Evolutionary conservation across 2,797 vertebrate species (phyloP).

Genomic region (Neopelma chrysocephalum): DNA sequence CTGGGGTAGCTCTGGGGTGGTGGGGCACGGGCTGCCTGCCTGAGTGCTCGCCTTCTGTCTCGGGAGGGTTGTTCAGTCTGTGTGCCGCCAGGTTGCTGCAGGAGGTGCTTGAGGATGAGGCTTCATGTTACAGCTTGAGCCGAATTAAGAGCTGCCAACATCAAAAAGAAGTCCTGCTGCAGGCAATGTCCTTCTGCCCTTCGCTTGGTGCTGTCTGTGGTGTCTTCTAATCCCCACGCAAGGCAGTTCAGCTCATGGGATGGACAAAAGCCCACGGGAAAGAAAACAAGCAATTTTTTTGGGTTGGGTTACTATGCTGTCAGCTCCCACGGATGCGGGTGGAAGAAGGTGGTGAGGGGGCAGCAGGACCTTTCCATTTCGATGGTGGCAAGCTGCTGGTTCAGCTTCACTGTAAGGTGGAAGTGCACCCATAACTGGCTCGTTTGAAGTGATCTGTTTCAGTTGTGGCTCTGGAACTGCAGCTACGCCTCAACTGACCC

Average conservation of each 20-base stretch:
- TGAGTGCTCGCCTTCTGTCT: neutral
- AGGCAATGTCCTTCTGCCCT: slow-evolving; percentile 4
- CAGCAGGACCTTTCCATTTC: neutral
- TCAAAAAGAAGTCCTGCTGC: slow-evolving; percentile 40
- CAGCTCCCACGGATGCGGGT: rapidly evolving
- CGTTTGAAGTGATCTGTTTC: neutral
- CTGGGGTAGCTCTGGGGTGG: neutral
- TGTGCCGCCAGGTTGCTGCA: neutral
- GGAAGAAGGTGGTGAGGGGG: neutral
- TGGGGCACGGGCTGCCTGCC: neutral
- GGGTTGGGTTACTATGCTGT: neutral
- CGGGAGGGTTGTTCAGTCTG: neutral
- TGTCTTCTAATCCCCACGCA: neutral
- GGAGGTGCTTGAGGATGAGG: slow-evolving; percentile 15
- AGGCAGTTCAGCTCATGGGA: neutral
- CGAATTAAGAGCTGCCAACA: neutral
- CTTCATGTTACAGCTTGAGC: slow-evolving; percentile 48
- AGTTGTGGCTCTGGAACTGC: neutral
- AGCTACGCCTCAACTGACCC: rapidly evolving
- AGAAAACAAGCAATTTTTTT: neutral
- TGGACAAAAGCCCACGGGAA: neutral
- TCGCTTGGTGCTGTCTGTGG: neutral
- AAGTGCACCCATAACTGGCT: neutral
- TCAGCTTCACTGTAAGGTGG: neutral
- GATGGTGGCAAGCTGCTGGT: neutral